Percentiles rank a stretch among this genome's conserved stretches.
Conservation (phyloP, 2,797 vertebrate species). For the Chelonia mydas region DNA sequence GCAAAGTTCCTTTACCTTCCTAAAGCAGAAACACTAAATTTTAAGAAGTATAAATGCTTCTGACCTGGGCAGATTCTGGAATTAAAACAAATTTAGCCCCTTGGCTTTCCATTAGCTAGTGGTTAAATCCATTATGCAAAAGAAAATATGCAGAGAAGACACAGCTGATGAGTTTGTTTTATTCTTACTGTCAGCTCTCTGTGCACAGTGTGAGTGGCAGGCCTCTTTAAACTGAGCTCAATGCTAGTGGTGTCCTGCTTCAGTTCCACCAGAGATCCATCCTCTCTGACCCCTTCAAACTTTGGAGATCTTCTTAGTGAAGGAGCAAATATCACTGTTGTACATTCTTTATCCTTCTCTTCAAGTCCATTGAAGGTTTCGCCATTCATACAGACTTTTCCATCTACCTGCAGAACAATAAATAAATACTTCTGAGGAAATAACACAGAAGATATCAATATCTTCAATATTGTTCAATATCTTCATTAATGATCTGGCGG, state of each 20-base stretch:
- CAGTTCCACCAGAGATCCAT: constrained; percentile 52
- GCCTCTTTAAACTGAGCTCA: constrained; percentile 80
- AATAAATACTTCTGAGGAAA: constrained; percentile 45
- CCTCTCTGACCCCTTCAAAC: constrained; percentile 77
- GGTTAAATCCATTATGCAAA: constrained; percentile 56
- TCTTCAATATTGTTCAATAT: no score
- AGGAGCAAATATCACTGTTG: constrained; percentile 40
- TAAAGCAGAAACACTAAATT: constrained; percentile 58
- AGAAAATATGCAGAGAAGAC: constrained; percentile 65
- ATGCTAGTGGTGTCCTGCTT: constrained; percentile 73
- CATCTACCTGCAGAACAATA: constrained; percentile 82
- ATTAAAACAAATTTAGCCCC: constrained; percentile 56
- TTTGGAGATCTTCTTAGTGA: constrained; percentile 77
- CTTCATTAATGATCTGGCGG: no score
- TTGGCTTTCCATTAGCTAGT: constrained; percentile 44
- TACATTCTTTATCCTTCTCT: constrained; percentile 74
- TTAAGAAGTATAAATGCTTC: neutral
- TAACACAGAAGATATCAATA: neutral
- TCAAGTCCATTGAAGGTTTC: constrained; percentile 75
- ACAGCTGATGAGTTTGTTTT: constrained; percentile 49
- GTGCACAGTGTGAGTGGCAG: constrained; percentile 70
- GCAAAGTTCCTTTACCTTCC: constrained; percentile 17
- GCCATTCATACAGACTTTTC: constrained; percentile 88
- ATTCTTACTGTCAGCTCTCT: constrained; percentile 80
- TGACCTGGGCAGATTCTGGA: constrained; percentile 15